Base-by-base conservation (phyloP, 2,797 vertebrate species). In the Coreius guichenoti region DNA sequence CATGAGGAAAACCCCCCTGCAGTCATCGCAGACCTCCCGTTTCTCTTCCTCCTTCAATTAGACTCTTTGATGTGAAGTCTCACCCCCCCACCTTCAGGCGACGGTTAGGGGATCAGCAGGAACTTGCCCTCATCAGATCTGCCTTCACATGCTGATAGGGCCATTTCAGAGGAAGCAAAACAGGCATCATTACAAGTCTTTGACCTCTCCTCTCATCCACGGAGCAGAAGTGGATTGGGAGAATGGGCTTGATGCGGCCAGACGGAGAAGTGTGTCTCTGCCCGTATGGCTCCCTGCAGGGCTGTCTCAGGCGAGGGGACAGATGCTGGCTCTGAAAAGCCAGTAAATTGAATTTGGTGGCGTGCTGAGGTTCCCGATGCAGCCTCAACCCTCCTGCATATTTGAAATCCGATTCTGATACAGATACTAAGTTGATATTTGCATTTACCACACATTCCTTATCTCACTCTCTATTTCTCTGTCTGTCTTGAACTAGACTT, bases 371-470 rank as follows among this genome's bases (percentile, higher is more conserved):
- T 39, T 78, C 49, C 74, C 47, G 73, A 68, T 69, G 82, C 82
- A 56, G 74, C 49, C 49, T 68, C 21, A 23, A 19, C 77, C 70
- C 61, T 56, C 82, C 70, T 80, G 69, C 51, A 81, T 85, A 73
- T 81, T 83, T 77, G 29, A 80, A 84, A 69, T 63, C 72, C 2
- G 36, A 73, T 81, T 74, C 70, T 83, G 54, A 31, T 72, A 56
- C 85, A 91, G 89, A 90, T 85, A 90, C 81, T 78, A 86, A 84
- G 87, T 89, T 92, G 90, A 91, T 91, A 90, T 92, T 89, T 91
- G 84, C 88, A 89, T 83, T 81, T 88, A 72, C 84, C 85, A 73
- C 79, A 79, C 85, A 9, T 23, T 81, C 8, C 45, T 65, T 39
- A 68, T 43, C 45, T 58, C 51, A 74, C 23, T 63, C 21, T 78